These are phyloP conservation scores for Stegodyphus mimosarum DNA, from an alignment of 1,140 invertebrate species.

Conservation along the genomic window DNA sequence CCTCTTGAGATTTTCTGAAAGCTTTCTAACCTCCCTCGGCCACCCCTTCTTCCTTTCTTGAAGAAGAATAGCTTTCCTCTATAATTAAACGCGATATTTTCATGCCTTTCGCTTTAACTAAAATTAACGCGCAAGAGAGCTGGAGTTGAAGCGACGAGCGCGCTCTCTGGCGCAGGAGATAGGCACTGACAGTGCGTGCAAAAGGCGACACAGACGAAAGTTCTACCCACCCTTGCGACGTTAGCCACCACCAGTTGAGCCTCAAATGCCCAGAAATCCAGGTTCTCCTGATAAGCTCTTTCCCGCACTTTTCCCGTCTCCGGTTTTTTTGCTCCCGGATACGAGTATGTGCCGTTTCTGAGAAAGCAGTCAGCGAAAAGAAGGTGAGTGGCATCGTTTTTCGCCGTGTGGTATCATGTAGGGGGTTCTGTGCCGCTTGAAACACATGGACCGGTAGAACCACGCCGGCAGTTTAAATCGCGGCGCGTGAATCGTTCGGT, in stretches of 20 bases:
- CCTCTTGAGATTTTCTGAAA: too few species aligned
- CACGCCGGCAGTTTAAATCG: too few species aligned
- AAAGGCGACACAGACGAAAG: conserved; percentile 21
- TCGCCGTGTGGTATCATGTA: too few species aligned
- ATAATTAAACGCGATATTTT: too few species aligned
- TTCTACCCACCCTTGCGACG: conserved; percentile 19
- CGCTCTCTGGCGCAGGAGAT: conserved; percentile 23
- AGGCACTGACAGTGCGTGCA: neutral
- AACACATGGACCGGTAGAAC: too few species aligned
- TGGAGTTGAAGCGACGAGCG: conserved; percentile 12
- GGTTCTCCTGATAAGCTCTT: conserved; percentile 27
- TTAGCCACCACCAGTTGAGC: conserved; percentile 53
- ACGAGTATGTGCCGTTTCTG: conserved; percentile 21
- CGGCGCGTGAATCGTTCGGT: too few species aligned
- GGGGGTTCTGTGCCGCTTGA: too few species aligned
- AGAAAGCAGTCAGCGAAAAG: conserved; percentile 8
- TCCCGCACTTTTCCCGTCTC: conserved; percentile 8
- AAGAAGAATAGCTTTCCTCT: too few species aligned
- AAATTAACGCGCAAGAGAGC: too few species aligned
- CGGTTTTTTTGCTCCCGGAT: conserved; percentile 10
- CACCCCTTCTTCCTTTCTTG: too few species aligned
- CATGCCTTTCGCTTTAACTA: too few species aligned
- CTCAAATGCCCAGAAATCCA: conserved; percentile 53
- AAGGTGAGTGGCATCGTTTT: conserved; percentile 5
- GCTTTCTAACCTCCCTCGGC: too few species aligned